Conservation (phyloP, 2,797 vertebrate genomes). For the Sebastes itinus region DNA sequence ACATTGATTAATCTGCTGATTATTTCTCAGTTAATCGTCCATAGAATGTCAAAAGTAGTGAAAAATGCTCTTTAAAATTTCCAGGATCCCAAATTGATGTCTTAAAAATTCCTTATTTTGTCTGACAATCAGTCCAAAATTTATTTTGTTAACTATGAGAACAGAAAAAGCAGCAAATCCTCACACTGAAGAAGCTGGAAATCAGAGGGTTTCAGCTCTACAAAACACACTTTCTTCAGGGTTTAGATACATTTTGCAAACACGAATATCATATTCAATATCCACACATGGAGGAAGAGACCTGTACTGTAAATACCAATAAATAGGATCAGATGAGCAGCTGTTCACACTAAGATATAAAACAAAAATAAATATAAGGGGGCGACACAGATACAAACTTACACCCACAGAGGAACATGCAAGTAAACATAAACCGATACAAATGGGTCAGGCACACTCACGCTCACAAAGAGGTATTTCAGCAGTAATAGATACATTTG, state of each 20-base stretch:
- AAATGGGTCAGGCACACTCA: slow-evolving; percentile 45
- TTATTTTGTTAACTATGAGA: background rate
- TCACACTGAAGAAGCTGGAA: background rate
- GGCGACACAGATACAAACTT: background rate
- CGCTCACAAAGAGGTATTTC: slow-evolving; percentile 46
- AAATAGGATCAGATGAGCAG: background rate
- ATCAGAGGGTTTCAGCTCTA: background rate
- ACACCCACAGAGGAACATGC: slow-evolving; percentile 2
- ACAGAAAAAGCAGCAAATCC: background rate
- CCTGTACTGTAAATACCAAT: background rate
- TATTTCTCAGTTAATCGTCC: background rate
- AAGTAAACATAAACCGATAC: slow-evolving; percentile 34
- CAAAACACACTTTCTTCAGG: background rate
- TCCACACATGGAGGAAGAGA: background rate
- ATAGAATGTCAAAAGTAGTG: background rate
- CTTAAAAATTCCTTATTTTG: background rate
- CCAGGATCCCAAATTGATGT: background rate
- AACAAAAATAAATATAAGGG: background rate
- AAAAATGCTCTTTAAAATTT: background rate
- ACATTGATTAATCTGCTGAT: background rate
- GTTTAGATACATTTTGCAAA: background rate
- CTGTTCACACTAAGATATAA: background rate
- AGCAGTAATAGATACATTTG: slow-evolving; percentile 61
- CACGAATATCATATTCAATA: background rate
- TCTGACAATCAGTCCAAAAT: background rate